Percentiles rank a stretch among this genome's conserved stretches.
Conservation (phyloP, 2,888 invertebrate species). For the Conistra vaccinii region DNA sequence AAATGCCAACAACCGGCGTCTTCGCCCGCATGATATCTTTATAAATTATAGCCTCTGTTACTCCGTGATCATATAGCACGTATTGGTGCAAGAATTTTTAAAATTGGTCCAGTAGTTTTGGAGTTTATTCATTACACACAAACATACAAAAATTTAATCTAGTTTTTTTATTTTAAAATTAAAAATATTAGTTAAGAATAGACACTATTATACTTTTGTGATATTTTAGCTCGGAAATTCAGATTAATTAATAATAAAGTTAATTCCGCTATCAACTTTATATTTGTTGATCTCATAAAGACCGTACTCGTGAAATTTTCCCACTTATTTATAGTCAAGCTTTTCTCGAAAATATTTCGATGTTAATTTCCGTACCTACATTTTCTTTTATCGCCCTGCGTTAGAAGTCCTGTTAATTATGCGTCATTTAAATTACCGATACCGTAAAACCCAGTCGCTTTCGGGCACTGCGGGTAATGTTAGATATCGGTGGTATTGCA, state of each 20-base stretch:
- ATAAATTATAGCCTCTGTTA: too few species aligned
- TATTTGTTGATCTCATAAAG: too few species aligned
- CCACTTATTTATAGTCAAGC: neutral
- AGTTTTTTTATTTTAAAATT: too few species aligned
- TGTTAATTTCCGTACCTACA: slow-evolving; percentile 9
- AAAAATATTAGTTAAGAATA: too few species aligned
- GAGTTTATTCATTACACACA: too few species aligned
- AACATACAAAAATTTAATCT: too few species aligned
- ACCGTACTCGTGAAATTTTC: neutral
- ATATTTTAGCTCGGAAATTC: neutral
- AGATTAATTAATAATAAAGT: neutral
- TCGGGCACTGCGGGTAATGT: slow-evolving; percentile 50
- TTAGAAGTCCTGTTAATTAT: slow-evolving; percentile 55
- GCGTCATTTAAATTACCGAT: slow-evolving; percentile 59
- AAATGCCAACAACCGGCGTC: too few species aligned
- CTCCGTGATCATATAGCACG: too few species aligned
- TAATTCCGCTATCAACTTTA: neutral
- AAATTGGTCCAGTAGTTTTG: too few species aligned
- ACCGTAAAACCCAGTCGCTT: slow-evolving; percentile 55
- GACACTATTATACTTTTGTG: neutral
- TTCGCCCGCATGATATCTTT: too few species aligned
- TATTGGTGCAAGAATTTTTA: too few species aligned
- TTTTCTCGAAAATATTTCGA: neutral
- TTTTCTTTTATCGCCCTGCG: slow-evolving; percentile 34
- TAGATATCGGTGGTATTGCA: slow-evolving; percentile 32